Evolutionary conservation across 2,888 invertebrate species (phyloP).

Genomic region (Mythimna albipuncta): DNA sequence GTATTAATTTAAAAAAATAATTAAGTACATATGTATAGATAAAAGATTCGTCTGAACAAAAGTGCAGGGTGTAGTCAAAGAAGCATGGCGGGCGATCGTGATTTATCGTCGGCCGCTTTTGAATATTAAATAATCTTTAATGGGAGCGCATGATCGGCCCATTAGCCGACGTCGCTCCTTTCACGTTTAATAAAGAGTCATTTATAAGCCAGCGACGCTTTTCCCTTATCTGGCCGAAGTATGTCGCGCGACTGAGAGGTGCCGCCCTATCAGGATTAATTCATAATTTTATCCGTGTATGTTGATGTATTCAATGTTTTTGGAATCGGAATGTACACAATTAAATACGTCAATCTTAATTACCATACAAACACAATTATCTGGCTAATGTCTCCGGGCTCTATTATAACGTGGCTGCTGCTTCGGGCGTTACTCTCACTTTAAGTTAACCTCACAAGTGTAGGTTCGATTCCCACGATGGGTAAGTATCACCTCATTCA

Average conservation of each 20-base stretch:
- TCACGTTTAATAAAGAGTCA: conserved; percentile 91
- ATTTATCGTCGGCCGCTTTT: conserved; percentile 90
- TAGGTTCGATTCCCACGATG: conserved; percentile 81
- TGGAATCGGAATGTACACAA: conserved; percentile 70
- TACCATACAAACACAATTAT: conserved; percentile 70
- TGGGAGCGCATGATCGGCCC: conserved; percentile 91
- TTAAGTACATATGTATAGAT: conserved; percentile 63
- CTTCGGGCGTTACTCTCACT: conserved; percentile 45
- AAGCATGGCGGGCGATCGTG: conserved; percentile 88
- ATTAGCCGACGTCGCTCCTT: conserved; percentile 90
- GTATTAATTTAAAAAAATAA: conserved; percentile 66
- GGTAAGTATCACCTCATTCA: conserved; percentile 82
- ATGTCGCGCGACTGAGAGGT: conserved; percentile 89
- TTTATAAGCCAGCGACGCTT: conserved; percentile 90
- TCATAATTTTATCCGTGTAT: conserved; percentile 88
- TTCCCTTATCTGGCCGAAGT: conserved; percentile 89
- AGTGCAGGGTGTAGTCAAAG: conserved; percentile 88
- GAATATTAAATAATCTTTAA: conserved; percentile 91
- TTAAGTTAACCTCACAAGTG: conserved; percentile 68
- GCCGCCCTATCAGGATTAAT: conserved; percentile 89
- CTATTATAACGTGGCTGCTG: conserved; percentile 51
- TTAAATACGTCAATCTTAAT: conserved; percentile 73
- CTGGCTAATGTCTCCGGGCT: conserved; percentile 47
- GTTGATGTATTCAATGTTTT: conserved; percentile 74
- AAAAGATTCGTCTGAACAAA: conserved; percentile 80